These are phyloP conservation scores for Drosophila anomelani DNA, from an alignment of 2,888 invertebrate species.

Conservation along the genomic window DNA sequence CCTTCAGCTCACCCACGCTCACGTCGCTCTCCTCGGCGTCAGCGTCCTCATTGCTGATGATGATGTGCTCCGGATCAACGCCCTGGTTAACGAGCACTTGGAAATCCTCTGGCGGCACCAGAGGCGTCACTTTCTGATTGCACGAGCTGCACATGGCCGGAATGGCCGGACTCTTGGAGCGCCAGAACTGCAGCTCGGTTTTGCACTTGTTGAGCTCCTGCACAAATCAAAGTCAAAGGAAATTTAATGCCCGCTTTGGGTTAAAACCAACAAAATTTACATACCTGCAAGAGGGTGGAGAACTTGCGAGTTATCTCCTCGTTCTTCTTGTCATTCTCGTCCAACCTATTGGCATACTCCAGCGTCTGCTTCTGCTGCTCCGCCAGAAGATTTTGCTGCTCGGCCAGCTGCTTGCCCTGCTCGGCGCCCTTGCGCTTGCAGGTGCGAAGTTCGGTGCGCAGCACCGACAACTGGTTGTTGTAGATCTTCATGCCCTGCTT, in stretches of 20 bases:
- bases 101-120: constrained; percentile 87
- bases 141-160: constrained; percentile 90
- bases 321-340: constrained; percentile 95
- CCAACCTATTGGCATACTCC: constrained; percentile 93
- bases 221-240: constrained; percentile 35
- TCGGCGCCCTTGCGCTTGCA: constrained; percentile 93
- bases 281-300: constrained; percentile 92
- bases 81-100: constrained; percentile 88
- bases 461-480: constrained; percentile 91
- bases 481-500: constrained; percentile 96
- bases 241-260: not conserved
- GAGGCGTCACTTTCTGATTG: constrained; percentile 86
- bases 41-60: constrained; percentile 79
- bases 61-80: constrained; percentile 86
- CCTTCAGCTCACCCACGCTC: constrained; percentile 46
- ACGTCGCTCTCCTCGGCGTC: constrained; percentile 80
- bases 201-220: constrained; percentile 96
- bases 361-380: constrained; percentile 91
- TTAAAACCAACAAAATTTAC: not conserved
- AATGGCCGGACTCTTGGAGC: constrained; percentile 93
- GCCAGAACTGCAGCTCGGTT: constrained; percentile 96
- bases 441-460: constrained; percentile 91
- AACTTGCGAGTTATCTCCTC: constrained; percentile 95
- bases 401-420: constrained; percentile 93
- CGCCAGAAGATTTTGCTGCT: constrained; percentile 90